These are phyloP conservation scores for Tympanoctomys barrerae DNA, from an alignment of 2,797 vertebrate species.

Conservation along the genomic window DNA sequence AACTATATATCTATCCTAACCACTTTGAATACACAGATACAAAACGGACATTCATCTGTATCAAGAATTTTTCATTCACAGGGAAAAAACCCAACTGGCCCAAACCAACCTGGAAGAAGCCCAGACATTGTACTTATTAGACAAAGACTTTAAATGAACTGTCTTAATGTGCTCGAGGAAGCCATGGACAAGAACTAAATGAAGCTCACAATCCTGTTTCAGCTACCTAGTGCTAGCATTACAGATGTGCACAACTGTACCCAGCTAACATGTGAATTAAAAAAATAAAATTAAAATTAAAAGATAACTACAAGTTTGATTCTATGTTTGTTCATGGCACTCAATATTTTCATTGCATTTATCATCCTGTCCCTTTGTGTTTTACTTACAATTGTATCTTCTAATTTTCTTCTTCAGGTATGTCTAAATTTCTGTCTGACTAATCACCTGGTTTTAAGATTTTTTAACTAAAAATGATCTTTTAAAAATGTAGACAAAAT, in stretches of 20 bases:
- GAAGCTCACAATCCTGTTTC: not conserved
- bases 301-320: not conserved
- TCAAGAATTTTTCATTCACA: not conserved
- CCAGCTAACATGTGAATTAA: not conserved
- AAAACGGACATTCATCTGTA: no score
- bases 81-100: not conserved
- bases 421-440: conserved; percentile 17
- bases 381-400: not conserved
- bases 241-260: not conserved
- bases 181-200: not conserved
- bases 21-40: no score
- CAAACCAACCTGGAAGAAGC: not conserved
- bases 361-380: not conserved
- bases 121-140: not conserved
- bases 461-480: conserved; percentile 6
- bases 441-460: conserved; percentile 3
- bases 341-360: not conserved
- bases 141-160: not conserved
- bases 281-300: not conserved
- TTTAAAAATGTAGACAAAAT: not conserved
- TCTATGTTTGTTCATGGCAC: not conserved
- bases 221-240: not conserved
- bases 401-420: conserved; percentile 45
- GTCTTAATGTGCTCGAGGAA: not conserved
- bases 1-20: no score